Base-by-base conservation (phyloP, 2,797 vertebrate species). In the Natrix natrix region DNA sequence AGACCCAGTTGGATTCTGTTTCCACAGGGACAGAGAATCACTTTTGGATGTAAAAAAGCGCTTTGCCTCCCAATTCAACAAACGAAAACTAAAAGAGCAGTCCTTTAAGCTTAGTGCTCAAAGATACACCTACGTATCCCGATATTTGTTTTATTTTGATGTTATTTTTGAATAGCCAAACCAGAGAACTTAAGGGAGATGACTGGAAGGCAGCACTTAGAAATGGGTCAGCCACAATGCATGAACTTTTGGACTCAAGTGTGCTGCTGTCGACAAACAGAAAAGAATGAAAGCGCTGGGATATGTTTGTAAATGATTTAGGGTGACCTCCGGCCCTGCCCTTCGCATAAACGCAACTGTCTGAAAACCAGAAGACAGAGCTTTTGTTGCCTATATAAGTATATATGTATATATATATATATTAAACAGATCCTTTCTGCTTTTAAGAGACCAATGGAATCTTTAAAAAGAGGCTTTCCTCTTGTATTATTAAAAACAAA, bases 241-340 rank as follows among this genome's bases (percentile, higher is more conserved):
- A 92, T 98, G 97, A 99, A 99, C 98, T 98, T 98, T 98, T 98
- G 98, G 98, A 97, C 98, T 98, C 98, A 97, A 98, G 96, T 98
- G 95, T 98, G 97, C 97, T 97, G 98, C 98, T 98, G 98, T 99
- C 98, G 97, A 92, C 97, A 96, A 97, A 96, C 96, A 96, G 96
- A 98, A 98, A 99, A 99, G 98, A 99, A 99, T 99, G 98, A 98
- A 99, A 99, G 98, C 97, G 98, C 99, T 97, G 97, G 98, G 98
- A 98, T 98, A 98, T 98, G 97, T 98, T 99, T 98, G 98, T 98
- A 98, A 99, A 99, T 99, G 98, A 98, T 99, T 99, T 97, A 63
- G 95, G 96, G 96, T 99, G 98, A 99, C 99, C 99, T 98, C 96
- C 97, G 96, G 97, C 98, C 98, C 98, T 98, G 97, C 97, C 97